These are phyloP conservation scores for Morpho helenor DNA, from an alignment of 2,888 invertebrate species.

Conservation along the genomic window DNA sequence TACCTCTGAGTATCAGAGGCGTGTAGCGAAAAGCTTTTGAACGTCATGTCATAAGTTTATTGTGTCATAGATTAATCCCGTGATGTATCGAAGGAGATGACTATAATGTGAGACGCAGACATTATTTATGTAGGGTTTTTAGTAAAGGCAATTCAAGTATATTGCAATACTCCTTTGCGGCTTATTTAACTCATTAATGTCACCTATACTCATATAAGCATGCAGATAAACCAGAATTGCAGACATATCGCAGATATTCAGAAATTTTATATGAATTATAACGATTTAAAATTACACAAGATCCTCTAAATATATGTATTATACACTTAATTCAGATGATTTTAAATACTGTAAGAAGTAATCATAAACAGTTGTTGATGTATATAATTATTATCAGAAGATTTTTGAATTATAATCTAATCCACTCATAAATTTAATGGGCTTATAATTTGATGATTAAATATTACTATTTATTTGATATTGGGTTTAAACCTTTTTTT, in stretches of 20 bases:
- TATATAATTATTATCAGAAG: too few species aligned
- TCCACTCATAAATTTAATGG: too few species aligned
- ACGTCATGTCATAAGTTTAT: not conserved
- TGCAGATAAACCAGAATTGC: slow-evolving; percentile 6
- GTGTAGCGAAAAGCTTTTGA: not conserved
- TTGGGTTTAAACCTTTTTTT: too few species aligned
- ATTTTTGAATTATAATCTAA: too few species aligned
- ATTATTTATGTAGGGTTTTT: slow-evolving; percentile 13
- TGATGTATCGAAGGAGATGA: slow-evolving; percentile 6
- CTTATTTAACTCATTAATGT: slow-evolving; percentile 22
- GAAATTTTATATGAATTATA: slow-evolving; percentile 2
- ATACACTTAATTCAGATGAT: too few species aligned
- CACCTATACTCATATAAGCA: slow-evolving; percentile 14
- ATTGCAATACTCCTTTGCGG: slow-evolving; percentile 18
- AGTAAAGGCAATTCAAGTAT: slow-evolving; percentile 7
- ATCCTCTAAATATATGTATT: too few species aligned
- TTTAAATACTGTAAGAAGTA: too few species aligned
- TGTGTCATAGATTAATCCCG: slow-evolving; percentile 3
- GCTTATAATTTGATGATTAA: too few species aligned
- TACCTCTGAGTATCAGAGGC: not conserved
- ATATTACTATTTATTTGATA: too few species aligned
- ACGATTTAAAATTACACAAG: not conserved
- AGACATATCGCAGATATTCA: slow-evolving; percentile 4
- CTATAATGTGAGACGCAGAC: slow-evolving; percentile 4
- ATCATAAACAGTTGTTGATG: too few species aligned